Conservation (phyloP, 2,888 invertebrate species). For the Drosophila colorata region DNA sequence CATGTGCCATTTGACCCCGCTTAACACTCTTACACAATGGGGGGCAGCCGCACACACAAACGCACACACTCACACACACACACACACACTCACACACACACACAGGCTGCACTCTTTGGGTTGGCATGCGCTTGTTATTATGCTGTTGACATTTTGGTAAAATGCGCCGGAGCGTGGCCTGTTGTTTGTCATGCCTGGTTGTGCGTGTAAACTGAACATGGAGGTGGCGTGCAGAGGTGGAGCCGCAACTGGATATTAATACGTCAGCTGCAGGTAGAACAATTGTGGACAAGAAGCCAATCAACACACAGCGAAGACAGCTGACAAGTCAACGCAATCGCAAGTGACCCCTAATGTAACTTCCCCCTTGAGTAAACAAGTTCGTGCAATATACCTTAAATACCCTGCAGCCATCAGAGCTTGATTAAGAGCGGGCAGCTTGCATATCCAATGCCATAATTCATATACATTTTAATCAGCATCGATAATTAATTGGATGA, state of each 20-base stretch:
- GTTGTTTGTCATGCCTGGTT: slow-evolving; percentile 15
- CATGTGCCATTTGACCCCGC: neutral
- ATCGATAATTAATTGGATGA: no score
- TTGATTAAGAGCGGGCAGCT: neutral
- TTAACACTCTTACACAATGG: neutral
- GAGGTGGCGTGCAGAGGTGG: neutral
- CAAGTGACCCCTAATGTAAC: no score
- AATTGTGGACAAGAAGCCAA: slow-evolving; percentile 25
- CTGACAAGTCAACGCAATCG: slow-evolving; percentile 12
- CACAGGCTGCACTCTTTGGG: neutral
- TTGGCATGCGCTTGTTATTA: slow-evolving; percentile 23
- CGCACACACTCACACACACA: no score
- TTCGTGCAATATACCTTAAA: no score
- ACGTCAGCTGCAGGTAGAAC: slow-evolving; percentile 26
- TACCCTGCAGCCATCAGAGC: neutral
- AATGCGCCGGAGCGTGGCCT: slow-evolving; percentile 11
- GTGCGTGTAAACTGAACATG: slow-evolving; percentile 8
- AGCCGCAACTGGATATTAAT: slow-evolving; percentile 24
- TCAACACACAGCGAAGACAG: slow-evolving; percentile 30
- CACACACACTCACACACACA: neutral
- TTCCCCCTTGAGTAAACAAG: neutral
- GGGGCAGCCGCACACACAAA: no score
- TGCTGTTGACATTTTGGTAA: slow-evolving; percentile 43
- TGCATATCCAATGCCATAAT: neutral
- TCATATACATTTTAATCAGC: no score